These are phyloP conservation scores for Malthinus flaveolus DNA, from an alignment of 2,888 invertebrate species.

Conservation along the genomic window DNA sequence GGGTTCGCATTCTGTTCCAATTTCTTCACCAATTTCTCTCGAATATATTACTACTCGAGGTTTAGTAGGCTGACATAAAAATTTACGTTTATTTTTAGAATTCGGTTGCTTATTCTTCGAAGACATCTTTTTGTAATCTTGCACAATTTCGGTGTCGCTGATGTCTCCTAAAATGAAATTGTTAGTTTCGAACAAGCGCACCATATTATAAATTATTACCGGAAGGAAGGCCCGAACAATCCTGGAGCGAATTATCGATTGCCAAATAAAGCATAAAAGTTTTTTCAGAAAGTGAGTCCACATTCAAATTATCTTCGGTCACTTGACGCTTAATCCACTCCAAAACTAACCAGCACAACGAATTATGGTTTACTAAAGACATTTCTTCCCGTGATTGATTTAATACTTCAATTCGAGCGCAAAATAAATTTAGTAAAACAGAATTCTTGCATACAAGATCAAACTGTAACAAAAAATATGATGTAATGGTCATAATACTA, in stretches of 20 bases:
- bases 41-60: conserved; percentile 66
- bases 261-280: conserved; percentile 77
- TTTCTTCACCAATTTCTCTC: conserved; percentile 58
- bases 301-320: conserved; percentile 48
- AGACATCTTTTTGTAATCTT: conserved; percentile 67
- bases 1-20: conserved; percentile 57
- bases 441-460: conserved; percentile 65
- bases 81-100: conserved; percentile 55
- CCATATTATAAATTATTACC: conserved; percentile 30
- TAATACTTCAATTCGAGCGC: conserved; percentile 73
- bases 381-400: conserved; percentile 73
- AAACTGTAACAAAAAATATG: conserved; percentile 57
- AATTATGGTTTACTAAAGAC: conserved; percentile 60
- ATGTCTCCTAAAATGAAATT: conserved; percentile 53
- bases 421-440: conserved; percentile 66
- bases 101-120: conserved; percentile 46
- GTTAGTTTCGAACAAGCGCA: background rate
- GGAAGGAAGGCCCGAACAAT: conserved; percentile 74
- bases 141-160: conserved; percentile 75
- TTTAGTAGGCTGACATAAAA: conserved; percentile 61
- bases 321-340: conserved; percentile 63
- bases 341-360: conserved; percentile 65
- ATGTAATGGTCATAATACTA: too few relatives aligned
- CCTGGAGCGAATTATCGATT: conserved; percentile 74
- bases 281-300: conserved; percentile 61